phyloP scores from a whole-genome alignment of 2,888 invertebrate genomes.

The Idaea aversata region DNA sequence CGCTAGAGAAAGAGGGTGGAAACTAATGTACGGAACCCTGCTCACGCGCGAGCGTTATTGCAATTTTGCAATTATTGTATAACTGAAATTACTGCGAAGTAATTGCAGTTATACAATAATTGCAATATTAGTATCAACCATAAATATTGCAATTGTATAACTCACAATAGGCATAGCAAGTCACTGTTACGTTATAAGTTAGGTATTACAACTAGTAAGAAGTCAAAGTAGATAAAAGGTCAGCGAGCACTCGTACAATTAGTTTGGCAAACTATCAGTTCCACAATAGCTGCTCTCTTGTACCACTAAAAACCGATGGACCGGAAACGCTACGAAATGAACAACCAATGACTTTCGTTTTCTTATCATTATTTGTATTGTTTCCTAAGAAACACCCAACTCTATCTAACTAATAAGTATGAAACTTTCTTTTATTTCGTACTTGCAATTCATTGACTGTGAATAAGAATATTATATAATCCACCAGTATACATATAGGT shows the following conservation, averaged over 20 bases:
- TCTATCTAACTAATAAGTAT: constrained; percentile 28
- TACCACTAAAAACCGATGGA: constrained; percentile 63
- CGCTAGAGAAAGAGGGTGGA: no score
- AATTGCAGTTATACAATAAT: no score
- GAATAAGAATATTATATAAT: not conserved
- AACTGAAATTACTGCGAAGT: no score
- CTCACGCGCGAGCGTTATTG: no score
- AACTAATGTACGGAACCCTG: no score
- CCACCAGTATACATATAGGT: not conserved
- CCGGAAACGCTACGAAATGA: constrained; percentile 69
- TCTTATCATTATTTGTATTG: constrained; percentile 64
- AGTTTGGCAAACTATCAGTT: constrained; percentile 48
- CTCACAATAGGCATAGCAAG: no score
- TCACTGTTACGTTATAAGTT: no score
- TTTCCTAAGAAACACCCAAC: constrained; percentile 49
- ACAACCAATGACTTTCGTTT: constrained; percentile 72
- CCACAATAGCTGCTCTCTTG: constrained; percentile 48
- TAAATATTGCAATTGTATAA: no score
- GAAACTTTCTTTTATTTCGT: not conserved
- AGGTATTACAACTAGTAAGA: not conserved
- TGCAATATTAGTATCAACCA: no score
- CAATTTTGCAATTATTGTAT: no score
- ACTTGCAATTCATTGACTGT: not conserved
- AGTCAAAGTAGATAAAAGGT: constrained; percentile 12
- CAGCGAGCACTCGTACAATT: constrained; percentile 43